These are phyloP conservation scores for Esox lucius DNA, from an alignment of 2,797 vertebrate species.

Conservation along the genomic window DNA sequence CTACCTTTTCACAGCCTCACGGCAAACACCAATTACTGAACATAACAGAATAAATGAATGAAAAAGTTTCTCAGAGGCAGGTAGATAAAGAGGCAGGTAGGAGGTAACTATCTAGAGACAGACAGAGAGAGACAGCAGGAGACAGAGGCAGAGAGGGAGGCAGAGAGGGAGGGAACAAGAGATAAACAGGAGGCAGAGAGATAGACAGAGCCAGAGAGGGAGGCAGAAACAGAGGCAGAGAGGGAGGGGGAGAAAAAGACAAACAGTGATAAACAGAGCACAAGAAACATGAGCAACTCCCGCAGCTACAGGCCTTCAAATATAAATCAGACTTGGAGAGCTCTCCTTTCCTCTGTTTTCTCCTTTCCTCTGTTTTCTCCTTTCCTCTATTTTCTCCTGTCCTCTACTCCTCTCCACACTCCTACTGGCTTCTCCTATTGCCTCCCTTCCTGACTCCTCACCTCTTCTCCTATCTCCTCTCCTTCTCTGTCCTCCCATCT, in stretches of 20 bases:
- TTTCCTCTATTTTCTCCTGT: not conserved
- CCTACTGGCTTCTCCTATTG: not conserved
- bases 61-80: too few relatives aligned
- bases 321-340: not conserved
- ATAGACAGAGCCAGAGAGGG: not conserved
- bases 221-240: not conserved
- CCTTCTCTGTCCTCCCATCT: too few relatives aligned
- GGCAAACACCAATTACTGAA: not conserved
- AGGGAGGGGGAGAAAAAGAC: not conserved
- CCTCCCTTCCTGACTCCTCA: not conserved
- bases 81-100: too few relatives aligned
- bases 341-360: not conserved
- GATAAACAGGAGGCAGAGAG: not conserved
- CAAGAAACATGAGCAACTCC: slow-evolving; percentile 31
- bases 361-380: not conserved
- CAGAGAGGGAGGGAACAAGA: not conserved
- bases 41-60: not conserved
- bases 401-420: not conserved
- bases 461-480: too few relatives aligned
- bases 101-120: too few relatives aligned
- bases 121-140: too few relatives aligned
- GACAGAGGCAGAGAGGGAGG: too few relatives aligned
- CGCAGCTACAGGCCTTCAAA: slow-evolving; percentile 9
- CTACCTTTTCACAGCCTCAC: not conserved
- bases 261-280: slow-evolving; percentile 32